Percentiles rank a stretch among this genome's conserved stretches.
These are phyloP conservation scores for Taxidea taxus DNA, from an alignment of 2,113 vertebrate genomes.

Conservation along the genomic window DNA sequence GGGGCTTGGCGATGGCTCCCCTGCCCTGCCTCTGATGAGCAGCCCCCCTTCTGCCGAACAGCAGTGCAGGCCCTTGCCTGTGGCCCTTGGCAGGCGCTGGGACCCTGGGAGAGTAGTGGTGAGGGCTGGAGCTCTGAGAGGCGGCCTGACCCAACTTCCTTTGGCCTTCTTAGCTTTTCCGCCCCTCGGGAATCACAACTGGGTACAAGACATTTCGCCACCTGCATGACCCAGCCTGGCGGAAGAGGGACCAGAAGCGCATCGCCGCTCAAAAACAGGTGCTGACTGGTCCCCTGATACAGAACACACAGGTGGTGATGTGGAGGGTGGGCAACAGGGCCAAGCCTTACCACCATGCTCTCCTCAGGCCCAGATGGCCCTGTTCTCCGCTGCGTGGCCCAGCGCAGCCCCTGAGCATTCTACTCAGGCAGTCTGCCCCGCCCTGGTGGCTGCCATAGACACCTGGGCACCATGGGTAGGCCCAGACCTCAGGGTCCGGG, in stretches of 20 bases:
- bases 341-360: neutral
- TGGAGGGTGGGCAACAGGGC: neutral
- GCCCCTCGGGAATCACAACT: slow-evolving; percentile 93
- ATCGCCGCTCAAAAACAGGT: slow-evolving; percentile 96
- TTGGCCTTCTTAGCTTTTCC: slow-evolving; percentile 86
- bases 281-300: neutral
- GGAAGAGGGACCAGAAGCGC: slow-evolving; percentile 97
- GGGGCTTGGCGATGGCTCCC: neutral
- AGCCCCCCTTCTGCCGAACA: neutral
- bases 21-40: neutral
- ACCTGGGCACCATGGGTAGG: neutral
- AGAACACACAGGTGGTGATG: neutral
- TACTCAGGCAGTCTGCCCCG: neutral
- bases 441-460: neutral
- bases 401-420: neutral
- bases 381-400: neutral
- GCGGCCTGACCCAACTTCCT: slow-evolving; percentile 30
- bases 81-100: neutral
- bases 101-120: neutral
- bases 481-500: neutral
- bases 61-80: neutral
- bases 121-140: neutral
- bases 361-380: neutral
- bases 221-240: slow-evolving; percentile 96
- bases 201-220: slow-evolving; percentile 96